Conservation (phyloP, 2,888 invertebrate genomes). For the Halocaridina rubra region DNA sequence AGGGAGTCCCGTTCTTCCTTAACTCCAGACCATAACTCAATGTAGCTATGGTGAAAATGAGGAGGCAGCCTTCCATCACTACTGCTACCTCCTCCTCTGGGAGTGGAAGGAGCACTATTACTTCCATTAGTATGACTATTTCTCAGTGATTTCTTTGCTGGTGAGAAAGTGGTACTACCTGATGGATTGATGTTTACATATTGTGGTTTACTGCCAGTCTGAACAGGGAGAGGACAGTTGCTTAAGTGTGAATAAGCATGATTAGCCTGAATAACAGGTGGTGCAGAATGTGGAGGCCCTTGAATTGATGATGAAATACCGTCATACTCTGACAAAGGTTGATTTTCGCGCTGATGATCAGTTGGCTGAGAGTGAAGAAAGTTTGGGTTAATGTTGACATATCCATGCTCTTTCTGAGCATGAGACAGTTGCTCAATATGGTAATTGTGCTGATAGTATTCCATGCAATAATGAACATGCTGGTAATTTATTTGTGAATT, state of each 20-base stretch:
- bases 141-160: neutral
- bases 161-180: neutral
- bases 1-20: constrained; percentile 50
- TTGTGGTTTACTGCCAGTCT: neutral
- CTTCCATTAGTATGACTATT: neutral
- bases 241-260: neutral
- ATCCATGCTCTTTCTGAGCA: constrained; percentile 6
- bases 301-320: neutral
- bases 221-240: neutral
- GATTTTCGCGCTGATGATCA: neutral
- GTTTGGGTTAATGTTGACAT: constrained; percentile 41
- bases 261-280: neutral
- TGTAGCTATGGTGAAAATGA: constrained; percentile 43
- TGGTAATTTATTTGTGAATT: neutral
- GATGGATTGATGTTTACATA: constrained; percentile 32
- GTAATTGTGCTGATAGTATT: neutral
- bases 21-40: constrained; percentile 50
- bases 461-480: neutral
- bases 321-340: constrained; percentile 17
- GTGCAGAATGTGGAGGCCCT: constrained; percentile 10
- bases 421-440: neutral
- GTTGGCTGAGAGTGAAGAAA: neutral
- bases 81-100: constrained; percentile 3
- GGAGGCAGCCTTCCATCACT: neutral
- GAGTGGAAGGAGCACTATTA: constrained; percentile 52